Percentiles rank a stretch among this genome's conserved stretches.
Evolutionary conservation across 2,113 vertebrate species (phyloP).

Genomic region (Pachyramphus minor): DNA sequence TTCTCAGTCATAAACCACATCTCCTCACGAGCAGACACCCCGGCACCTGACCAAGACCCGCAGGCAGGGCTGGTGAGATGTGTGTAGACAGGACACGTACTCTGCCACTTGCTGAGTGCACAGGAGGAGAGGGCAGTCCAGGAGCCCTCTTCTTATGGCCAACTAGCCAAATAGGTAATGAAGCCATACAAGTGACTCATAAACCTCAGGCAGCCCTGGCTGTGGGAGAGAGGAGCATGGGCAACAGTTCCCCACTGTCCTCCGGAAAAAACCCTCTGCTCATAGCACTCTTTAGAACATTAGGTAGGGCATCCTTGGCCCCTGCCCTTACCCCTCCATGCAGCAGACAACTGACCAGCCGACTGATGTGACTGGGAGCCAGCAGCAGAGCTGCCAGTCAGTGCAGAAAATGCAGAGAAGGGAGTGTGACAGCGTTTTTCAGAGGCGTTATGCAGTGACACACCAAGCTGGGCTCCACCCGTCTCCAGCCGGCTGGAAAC

Average conservation of each 20-base stretch:
- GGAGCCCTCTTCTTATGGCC: background rate
- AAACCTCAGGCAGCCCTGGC: background rate
- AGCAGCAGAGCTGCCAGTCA: background rate
- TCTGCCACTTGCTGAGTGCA: background rate
- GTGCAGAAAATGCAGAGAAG: background rate
- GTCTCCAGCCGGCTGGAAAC: background rate
- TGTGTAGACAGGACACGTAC: background rate
- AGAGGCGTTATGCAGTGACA: background rate
- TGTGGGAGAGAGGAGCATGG: accelerated
- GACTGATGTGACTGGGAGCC: background rate
- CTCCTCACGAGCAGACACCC: background rate
- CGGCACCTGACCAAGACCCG: accelerated
- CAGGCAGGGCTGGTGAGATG: background rate
- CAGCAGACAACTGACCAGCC: background rate
- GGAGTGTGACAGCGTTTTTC: background rate
- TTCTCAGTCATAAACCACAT: background rate
- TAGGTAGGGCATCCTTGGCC: background rate
- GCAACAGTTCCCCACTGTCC: background rate
- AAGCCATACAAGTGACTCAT: background rate
- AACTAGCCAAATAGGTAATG: background rate
- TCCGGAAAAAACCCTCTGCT: background rate
- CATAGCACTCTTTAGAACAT: background rate
- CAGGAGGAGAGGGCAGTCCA: background rate
- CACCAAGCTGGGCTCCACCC: background rate
- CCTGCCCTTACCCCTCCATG: background rate